Evolutionary conservation across 2,113 vertebrate genomes (phyloP).

Genomic region (Ammospiza nelsoni): DNA sequence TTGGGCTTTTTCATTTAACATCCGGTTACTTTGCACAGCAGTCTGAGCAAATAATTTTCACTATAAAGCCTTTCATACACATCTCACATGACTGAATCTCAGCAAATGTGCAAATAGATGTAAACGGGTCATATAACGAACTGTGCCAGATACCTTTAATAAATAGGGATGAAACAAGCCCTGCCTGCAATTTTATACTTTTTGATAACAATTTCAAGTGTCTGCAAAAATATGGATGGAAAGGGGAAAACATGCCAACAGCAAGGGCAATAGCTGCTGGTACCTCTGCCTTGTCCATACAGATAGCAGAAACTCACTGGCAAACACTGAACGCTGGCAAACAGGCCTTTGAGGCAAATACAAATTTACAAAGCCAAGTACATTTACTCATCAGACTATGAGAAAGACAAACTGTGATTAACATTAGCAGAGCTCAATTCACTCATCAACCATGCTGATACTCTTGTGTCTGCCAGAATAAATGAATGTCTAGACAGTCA

Average conservation of each 20-base stretch:
- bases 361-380: constrained; percentile 9
- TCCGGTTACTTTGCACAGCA: background rate
- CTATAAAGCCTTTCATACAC: background rate
- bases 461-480: background rate
- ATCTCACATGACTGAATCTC: background rate
- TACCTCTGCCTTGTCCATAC: rapidly evolving
- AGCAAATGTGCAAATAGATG: background rate
- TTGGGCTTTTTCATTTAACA: background rate
- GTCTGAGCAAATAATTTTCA: background rate
- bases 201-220: background rate
- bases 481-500: constrained; percentile 46
- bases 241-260: background rate
- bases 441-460: background rate
- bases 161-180: background rate
- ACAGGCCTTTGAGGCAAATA: background rate
- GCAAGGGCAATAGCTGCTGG: background rate
- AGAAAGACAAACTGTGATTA: constrained; percentile 22
- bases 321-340: background rate
- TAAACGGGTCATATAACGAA: background rate
- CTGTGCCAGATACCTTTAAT: background rate
- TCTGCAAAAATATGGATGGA: background rate
- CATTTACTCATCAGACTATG: constrained; percentile 21
- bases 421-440: background rate
- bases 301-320: background rate
- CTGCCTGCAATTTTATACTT: background rate